A percentile compares a stretch with the other conserved stretches of the same genome.
Conservation (phyloP, 2,888 invertebrate genomes). For the Drosophila neutralis region DNA sequence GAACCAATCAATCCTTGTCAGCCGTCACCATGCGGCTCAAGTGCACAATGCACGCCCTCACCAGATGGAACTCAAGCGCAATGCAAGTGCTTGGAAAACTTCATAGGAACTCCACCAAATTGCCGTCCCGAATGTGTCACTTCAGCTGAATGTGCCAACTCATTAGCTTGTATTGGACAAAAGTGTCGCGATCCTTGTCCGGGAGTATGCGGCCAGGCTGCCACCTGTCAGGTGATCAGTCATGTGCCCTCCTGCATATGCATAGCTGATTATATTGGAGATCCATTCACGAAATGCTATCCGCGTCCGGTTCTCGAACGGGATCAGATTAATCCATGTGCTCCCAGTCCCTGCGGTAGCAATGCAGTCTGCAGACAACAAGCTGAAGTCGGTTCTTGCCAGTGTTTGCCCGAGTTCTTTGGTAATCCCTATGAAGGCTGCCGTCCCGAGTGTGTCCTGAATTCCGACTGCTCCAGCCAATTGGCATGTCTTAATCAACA, state of each 20-base stretch:
- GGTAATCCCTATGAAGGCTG: slow-evolving; percentile 90
- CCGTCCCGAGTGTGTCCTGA: slow-evolving; percentile 89
- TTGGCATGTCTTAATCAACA: slow-evolving; percentile 89
- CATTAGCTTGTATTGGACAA: slow-evolving; percentile 90
- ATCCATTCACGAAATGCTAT: slow-evolving; percentile 87
- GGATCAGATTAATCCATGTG: slow-evolving; percentile 86
- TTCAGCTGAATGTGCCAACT: slow-evolving; percentile 90
- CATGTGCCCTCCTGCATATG: slow-evolving; percentile 90
- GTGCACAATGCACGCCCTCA: slow-evolving; percentile 88
- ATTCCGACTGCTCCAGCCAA: slow-evolving; percentile 89
- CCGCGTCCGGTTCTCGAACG: slow-evolving; percentile 73
- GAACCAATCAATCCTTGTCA: slow-evolving; percentile 86
- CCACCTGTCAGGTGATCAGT: slow-evolving; percentile 90
- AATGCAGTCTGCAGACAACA: slow-evolving; percentile 86
- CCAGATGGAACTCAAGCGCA: slow-evolving; percentile 48
- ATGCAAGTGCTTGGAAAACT: slow-evolving; percentile 89
- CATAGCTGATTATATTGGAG: slow-evolving; percentile 86
- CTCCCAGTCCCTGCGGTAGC: slow-evolving; percentile 89
- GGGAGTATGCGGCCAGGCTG: slow-evolving; percentile 90
- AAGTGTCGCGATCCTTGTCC: slow-evolving; percentile 92
- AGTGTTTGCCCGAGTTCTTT: slow-evolving; percentile 88
- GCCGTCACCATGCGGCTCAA: slow-evolving; percentile 88
- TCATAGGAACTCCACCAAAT: slow-evolving; percentile 90
- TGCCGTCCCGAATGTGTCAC: slow-evolving; percentile 91
- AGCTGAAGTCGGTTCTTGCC: slow-evolving; percentile 86